Conservation (phyloP, 1,140 invertebrate genomes). For the Sarcophaga peregrina region DNA sequence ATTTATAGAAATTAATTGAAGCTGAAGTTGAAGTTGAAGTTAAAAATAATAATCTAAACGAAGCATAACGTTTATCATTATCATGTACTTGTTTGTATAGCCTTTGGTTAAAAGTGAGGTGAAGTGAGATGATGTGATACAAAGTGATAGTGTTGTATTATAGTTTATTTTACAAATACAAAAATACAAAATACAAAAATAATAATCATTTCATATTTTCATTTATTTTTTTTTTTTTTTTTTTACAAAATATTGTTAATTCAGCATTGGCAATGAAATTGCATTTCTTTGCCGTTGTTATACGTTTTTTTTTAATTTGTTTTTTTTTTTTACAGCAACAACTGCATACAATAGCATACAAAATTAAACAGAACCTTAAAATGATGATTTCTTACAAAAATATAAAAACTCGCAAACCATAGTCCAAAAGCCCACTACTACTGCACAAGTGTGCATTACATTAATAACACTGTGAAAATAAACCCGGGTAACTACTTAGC, state of each 20-base stretch:
- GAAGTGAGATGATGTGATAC: not conserved
- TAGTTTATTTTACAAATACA: too few relatives aligned
- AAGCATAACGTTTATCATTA: slow-evolving; percentile 22
- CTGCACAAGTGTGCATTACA: too few relatives aligned
- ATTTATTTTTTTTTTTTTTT: not conserved
- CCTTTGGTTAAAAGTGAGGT: not conserved
- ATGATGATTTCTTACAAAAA: not conserved
- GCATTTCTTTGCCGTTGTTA: not conserved
- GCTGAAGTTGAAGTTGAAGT: not conserved
- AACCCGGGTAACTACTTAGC: too few relatives aligned
- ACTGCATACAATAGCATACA: not conserved
- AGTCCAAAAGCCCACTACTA: too few relatives aligned
- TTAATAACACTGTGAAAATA: too few relatives aligned
- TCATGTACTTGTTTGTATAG: too few relatives aligned
- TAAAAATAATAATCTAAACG: slow-evolving; percentile 18
- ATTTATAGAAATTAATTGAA: not conserved
- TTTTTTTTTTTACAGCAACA: not conserved
- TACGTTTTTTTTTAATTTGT: not conserved
- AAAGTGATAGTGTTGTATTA: not conserved
- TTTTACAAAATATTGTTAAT: not conserved
- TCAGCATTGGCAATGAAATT: slow-evolving; percentile 15
- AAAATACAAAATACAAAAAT: too few relatives aligned
- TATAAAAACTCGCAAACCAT: not conserved
- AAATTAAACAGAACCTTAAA: not conserved
- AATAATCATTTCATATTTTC: too few relatives aligned